phyloP scores from a whole-genome alignment of 2,888 invertebrate genomes.

The Campoplex capitator region DNA sequence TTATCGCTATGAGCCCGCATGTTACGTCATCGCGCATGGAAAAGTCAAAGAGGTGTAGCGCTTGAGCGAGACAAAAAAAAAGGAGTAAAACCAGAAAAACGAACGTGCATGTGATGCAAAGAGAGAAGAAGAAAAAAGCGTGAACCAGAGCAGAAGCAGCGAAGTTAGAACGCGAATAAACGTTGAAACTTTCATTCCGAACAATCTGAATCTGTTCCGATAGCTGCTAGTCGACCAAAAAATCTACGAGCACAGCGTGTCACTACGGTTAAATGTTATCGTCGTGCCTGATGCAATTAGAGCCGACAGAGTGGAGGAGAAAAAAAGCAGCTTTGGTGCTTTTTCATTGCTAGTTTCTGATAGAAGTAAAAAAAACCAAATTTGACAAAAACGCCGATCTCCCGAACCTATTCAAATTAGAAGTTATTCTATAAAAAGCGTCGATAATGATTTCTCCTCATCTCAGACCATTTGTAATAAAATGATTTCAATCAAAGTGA shows the following conservation, averaged over 20 bases:
- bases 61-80: neutral
- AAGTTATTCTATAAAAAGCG: too few relatives aligned
- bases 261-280: neutral
- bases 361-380: neutral
- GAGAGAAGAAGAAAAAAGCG: neutral
- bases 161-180: conserved; percentile 17
- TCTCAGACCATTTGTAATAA: neutral
- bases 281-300: neutral
- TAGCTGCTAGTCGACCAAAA: neutral
- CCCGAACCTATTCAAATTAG: neutral
- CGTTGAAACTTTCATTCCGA: conserved; percentile 6
- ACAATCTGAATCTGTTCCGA: neutral
- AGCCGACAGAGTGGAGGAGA: neutral
- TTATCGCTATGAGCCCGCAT: neutral
- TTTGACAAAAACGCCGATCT: neutral
- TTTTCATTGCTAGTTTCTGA: neutral
- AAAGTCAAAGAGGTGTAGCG: conserved; percentile 26
- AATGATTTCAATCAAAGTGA: neutral
- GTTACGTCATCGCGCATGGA: conserved; percentile 3
- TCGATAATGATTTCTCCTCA: neutral
- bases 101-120: neutral
- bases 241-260: neutral
- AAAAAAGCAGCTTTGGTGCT: neutral
- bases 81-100: neutral
- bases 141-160: neutral